These are phyloP conservation scores for Orthonevra nobilis DNA, from an alignment of 2,888 invertebrate genomes.

Conservation along the genomic window DNA sequence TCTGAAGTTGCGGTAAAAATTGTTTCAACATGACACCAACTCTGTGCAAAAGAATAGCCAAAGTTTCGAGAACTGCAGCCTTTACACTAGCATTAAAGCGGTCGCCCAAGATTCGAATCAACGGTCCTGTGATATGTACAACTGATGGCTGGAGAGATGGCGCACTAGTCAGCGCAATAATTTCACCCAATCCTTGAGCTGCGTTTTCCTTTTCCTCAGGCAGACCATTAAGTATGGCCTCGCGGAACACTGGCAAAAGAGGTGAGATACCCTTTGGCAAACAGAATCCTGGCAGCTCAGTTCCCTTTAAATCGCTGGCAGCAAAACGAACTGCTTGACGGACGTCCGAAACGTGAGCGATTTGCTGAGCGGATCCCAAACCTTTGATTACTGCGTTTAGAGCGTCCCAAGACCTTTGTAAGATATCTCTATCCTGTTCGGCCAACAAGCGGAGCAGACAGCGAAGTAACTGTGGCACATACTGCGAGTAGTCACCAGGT, in stretches of 20 bases:
- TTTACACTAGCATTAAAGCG: constrained; percentile 96
- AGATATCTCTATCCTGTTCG: constrained; percentile 89
- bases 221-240: constrained; percentile 96
- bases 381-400: constrained; percentile 93
- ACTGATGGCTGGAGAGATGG: constrained; percentile 96
- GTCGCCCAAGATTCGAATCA: constrained; percentile 98
- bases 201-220: constrained; percentile 98
- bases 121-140: constrained; percentile 97
- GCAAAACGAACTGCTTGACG: constrained; percentile 96
- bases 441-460: constrained; percentile 93
- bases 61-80: constrained; percentile 96
- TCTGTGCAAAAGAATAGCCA: constrained; percentile 95
- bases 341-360: constrained; percentile 92
- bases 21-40: constrained; percentile 97
- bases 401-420: constrained; percentile 95
- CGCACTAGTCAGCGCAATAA: constrained; percentile 85
- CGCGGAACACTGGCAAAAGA: constrained; percentile 95
- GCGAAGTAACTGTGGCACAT: constrained; percentile 92
- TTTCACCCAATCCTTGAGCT: constrained; percentile 91
- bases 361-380: constrained; percentile 90
- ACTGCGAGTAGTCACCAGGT: constrained; percentile 91
- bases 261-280: constrained; percentile 96
- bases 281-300: constrained; percentile 94
- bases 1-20: constrained; percentile 98
- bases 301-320: constrained; percentile 89